These are phyloP conservation scores for Pentamera pediparva DNA, from an alignment of 53 echinoderm and acorn worm genomes.

Conservation along the genomic window DNA sequence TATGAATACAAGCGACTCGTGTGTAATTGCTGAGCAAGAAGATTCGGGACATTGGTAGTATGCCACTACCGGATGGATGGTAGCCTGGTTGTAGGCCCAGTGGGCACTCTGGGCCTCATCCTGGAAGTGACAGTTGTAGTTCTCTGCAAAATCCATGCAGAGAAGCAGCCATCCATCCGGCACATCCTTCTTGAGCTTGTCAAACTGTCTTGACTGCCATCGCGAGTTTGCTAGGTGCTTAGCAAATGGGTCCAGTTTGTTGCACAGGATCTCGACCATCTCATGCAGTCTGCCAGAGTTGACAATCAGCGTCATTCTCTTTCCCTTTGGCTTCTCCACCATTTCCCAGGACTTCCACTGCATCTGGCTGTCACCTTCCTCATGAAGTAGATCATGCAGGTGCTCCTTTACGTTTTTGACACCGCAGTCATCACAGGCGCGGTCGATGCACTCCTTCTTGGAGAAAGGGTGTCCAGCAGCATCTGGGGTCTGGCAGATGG, in stretches of 20 bases:
- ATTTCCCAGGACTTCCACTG: neutral
- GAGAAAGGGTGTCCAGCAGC: neutral
- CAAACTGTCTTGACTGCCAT: conserved; percentile 37
- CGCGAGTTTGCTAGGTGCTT: conserved; percentile 27
- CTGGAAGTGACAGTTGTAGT: conserved; percentile 38
- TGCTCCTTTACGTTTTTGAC: neutral
- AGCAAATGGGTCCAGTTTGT: conserved; percentile 18
- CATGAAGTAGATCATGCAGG: neutral
- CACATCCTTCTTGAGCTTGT: neutral
- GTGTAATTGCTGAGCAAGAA: neutral
- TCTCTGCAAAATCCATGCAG: conserved; percentile 33
- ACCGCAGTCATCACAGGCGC: neutral
- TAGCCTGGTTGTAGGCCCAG: conserved; percentile 35
- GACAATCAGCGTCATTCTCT: neutral
- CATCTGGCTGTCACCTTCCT: neutral
- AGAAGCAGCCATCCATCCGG: conserved; percentile 11
- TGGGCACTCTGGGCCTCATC: conserved; percentile 42
- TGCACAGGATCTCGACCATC: neutral
- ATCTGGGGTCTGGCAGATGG: neutral
- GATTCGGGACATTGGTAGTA: conserved; percentile 8
- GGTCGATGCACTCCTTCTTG: neutral
- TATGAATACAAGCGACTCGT: conserved; percentile 18
- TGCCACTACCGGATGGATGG: conserved; percentile 29
- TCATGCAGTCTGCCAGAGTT: neutral
- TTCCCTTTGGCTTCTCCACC: neutral